These are phyloP conservation scores for Raja brachyura DNA, from an alignment of 2,113 vertebrate genomes.

Conservation along the genomic window DNA sequence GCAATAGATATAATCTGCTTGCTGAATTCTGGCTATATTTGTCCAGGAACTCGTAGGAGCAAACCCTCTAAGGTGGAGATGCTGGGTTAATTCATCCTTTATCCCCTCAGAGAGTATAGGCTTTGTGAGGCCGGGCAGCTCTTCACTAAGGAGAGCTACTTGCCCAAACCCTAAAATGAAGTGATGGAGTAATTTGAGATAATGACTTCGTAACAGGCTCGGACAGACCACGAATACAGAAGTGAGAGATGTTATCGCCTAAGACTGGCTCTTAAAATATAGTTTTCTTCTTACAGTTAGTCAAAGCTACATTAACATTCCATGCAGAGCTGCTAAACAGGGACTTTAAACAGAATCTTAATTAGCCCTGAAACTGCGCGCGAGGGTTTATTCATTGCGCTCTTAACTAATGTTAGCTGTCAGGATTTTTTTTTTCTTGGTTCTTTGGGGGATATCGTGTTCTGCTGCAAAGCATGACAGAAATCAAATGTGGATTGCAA, in stretches of 20 bases:
- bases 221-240: conserved; percentile 62
- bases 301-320: conserved; percentile 70
- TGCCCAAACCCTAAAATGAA: conserved; percentile 58
- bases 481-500: conserved; percentile 53
- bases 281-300: conserved; percentile 49
- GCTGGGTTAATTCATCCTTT: conserved; percentile 59
- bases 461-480: conserved; percentile 58
- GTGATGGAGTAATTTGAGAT: conserved; percentile 68
- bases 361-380: conserved; percentile 67
- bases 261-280: conserved; percentile 65
- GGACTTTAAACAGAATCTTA: conserved; percentile 62
- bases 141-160: conserved; percentile 55
- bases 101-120: conserved; percentile 68
- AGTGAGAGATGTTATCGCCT: conserved; percentile 68
- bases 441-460: conserved; percentile 59
- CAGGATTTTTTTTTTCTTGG: conserved; percentile 53
- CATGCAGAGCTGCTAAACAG: conserved; percentile 57
- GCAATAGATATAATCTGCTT: conserved; percentile 57
- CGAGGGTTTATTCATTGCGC: conserved; percentile 60
- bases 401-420: conserved; percentile 61
- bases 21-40: conserved; percentile 54
- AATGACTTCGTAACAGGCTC: conserved; percentile 67
- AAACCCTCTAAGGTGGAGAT: conserved; percentile 57
- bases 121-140: conserved; percentile 59
- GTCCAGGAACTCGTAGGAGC: conserved; percentile 57